phyloP scores from a whole-genome alignment of 2,113 vertebrate genomes.

The Morone chrysops region DNA sequence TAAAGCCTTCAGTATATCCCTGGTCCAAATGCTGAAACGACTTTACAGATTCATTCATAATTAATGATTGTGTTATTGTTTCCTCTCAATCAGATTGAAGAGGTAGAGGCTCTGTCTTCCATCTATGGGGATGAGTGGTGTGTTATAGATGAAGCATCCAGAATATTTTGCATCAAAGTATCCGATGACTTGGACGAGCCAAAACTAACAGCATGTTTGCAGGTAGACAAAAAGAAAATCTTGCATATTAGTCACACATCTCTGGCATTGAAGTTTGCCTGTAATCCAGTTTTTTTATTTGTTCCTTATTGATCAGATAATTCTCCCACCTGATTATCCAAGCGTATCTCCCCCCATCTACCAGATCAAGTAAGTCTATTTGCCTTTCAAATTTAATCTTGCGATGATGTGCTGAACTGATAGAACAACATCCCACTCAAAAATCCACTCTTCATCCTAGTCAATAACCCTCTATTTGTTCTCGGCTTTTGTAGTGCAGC shows the following conservation, averaged over 20 bases:
- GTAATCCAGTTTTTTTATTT: not conserved
- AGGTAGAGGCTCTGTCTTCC: conserved; percentile 95
- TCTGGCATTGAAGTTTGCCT: not conserved
- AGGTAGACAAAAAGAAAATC: conserved; percentile 84
- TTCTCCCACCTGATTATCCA: conserved; percentile 93
- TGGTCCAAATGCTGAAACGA: not conserved
- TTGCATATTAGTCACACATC: conserved; percentile 7
- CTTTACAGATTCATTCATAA: not conserved
- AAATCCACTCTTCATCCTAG: conserved; percentile 46
- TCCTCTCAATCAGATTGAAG: conserved; percentile 88
- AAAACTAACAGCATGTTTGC: conserved; percentile 91
- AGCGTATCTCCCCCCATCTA: conserved; percentile 92
- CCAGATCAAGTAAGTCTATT: conserved; percentile 93
- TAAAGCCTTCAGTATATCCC: not conserved
- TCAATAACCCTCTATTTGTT: conserved; percentile 71
- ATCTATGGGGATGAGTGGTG: conserved; percentile 98
- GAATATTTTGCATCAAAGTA: conserved; percentile 96
- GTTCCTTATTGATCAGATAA: conserved; percentile 85
- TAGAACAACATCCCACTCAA: conserved; percentile 60
- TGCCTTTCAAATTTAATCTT: conserved; percentile 63
- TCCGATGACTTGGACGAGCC: conserved; percentile 84
- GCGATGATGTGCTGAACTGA: conserved; percentile 48
- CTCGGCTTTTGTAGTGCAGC: conserved; percentile 88
- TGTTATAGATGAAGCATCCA: conserved; percentile 92
- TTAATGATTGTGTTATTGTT: not conserved